Percentiles rank a stretch among this genome's conserved stretches.
Conservation (phyloP, 2,888 invertebrate genomes). For the Caenorhabditis virilis region DNA sequence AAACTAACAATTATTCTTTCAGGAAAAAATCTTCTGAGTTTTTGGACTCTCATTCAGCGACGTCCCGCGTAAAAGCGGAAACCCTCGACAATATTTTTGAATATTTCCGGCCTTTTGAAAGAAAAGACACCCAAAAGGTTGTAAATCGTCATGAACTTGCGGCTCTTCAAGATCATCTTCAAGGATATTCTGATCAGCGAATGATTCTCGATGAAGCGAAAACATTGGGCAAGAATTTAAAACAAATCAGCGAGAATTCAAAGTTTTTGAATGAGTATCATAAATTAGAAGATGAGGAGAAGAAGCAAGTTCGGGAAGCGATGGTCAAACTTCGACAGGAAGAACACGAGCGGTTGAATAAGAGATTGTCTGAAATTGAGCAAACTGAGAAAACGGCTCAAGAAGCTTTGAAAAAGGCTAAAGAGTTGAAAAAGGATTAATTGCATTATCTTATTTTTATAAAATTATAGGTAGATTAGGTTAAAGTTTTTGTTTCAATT, state of each 20-base stretch:
- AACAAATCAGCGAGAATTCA: slow-evolving; percentile 17
- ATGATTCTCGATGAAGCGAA: slow-evolving; percentile 26
- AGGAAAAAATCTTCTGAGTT: slow-evolving; percentile 30
- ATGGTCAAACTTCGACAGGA: slow-evolving; percentile 43
- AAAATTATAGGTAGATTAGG: slow-evolving; percentile 10
- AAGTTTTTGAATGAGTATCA: slow-evolving; percentile 43
- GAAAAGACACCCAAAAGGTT: slow-evolving; percentile 55
- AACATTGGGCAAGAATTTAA: slow-evolving; percentile 18
- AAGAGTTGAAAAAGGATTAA: too few species aligned
- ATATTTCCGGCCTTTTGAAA: slow-evolving; percentile 63
- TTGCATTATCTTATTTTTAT: too few species aligned
- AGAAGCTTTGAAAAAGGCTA: slow-evolving; percentile 26
- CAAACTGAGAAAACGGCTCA: slow-evolving; percentile 37
- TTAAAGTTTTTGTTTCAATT: too few species aligned
- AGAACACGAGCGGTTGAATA: slow-evolving; percentile 50
- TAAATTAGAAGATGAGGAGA: slow-evolving; percentile 47
- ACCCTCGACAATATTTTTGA: slow-evolving; percentile 56
- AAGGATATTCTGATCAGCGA: slow-evolving; percentile 42
- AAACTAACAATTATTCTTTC: slow-evolving; percentile 6
- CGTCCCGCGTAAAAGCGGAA: slow-evolving; percentile 49
- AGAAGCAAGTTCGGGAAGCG: slow-evolving; percentile 45
- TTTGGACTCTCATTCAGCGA: slow-evolving; percentile 29
- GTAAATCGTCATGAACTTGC: slow-evolving; percentile 49
- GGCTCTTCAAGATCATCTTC: slow-evolving; percentile 47
- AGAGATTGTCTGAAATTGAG: slow-evolving; percentile 47